Evolutionary conservation across 2,888 invertebrate genomes (phyloP).

Genomic region (Liopterus haemorrhoidalis): DNA sequence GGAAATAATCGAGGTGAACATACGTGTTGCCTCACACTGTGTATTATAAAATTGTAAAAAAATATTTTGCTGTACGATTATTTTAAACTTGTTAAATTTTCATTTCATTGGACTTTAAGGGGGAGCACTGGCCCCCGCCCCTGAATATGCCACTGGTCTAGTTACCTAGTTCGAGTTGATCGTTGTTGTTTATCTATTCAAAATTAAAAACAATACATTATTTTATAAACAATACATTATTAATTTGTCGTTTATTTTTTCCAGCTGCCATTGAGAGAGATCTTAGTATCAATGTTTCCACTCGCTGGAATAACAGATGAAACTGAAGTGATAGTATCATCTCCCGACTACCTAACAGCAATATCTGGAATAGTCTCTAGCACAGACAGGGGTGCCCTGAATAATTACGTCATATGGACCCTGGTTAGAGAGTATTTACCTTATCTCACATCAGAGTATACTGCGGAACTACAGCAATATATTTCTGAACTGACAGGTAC

Average conservation of each 20-base stretch:
- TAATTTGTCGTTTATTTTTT: conserved; percentile 34
- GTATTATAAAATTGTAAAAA: too few species aligned
- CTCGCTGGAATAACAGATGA: conserved; percentile 47
- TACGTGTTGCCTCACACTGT: too few species aligned
- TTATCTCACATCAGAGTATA: conserved; percentile 48
- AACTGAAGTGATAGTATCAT: conserved; percentile 50
- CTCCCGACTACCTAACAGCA: conserved; percentile 49
- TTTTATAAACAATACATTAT: conserved; percentile 1
- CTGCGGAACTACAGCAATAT: conserved; percentile 37
- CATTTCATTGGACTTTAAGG: too few species aligned
- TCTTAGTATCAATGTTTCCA: conserved; percentile 48
- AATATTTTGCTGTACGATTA: too few species aligned
- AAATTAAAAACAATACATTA: not conserved
- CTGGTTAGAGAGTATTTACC: conserved; percentile 51
- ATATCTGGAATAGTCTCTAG: conserved; percentile 50
- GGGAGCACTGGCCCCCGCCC: too few species aligned
- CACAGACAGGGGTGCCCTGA: conserved; percentile 49
- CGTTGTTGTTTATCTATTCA: too few species aligned
- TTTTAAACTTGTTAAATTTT: too few species aligned
- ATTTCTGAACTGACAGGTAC: conserved; percentile 39
- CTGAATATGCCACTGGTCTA: too few species aligned
- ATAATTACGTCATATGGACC: conserved; percentile 57
- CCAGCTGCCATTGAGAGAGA: conserved; percentile 47
- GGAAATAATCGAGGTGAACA: too few species aligned
- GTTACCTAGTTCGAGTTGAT: too few species aligned